Base-by-base conservation (phyloP, 2,888 invertebrate species). In the Xylota segnis region DNA sequence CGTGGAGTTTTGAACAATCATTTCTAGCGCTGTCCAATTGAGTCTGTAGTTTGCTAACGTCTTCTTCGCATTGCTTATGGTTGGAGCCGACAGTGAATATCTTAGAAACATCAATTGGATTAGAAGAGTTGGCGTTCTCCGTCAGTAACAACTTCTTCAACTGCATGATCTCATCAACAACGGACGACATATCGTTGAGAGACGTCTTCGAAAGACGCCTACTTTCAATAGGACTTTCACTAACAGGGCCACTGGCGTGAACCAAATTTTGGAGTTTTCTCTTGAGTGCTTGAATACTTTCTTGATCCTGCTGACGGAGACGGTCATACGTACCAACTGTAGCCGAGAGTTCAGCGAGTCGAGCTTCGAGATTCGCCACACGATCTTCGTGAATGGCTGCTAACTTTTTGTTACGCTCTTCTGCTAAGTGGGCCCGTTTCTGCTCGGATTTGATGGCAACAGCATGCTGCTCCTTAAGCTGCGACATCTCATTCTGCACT, bases 301-400 rank as follows among this genome's bases (percentile, higher is more conserved):
- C 94, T 90, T 96, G 95, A 92, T 97, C 97, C 81, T 94, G 94
- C 66, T 95, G 94, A 2, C 96, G 92, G 7, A 95, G 91, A 74
- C 95, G 93, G 90, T 97, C 97, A 89, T 97, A 96, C 83, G 94
- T 94, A 0, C 97, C 97, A 3, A 97, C 95, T 0, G 95, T 95
- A 72, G 95, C 94, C 0, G 97, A 97, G 32, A 97, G 92, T 89
- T 97, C 97, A 0, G 97, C 96, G 16, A 97, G 91, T 87, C 95
- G 94, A 4, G 94, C 94, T 91, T 97, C 97, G 65, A 97, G 93
- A 61, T 95, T 93, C 0, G 95, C 95, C 0, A 97, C 96, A 81
- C 97, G 93, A 74, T 96, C 95, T 90, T 97, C 97, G 88, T 96
- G 96, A 2, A 95, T 93, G 0, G 94, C 94, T 78, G 95, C 95